phyloP scores from a whole-genome alignment of 2,888 invertebrate genomes.

The Glyphotaelius pellucidus region DNA sequence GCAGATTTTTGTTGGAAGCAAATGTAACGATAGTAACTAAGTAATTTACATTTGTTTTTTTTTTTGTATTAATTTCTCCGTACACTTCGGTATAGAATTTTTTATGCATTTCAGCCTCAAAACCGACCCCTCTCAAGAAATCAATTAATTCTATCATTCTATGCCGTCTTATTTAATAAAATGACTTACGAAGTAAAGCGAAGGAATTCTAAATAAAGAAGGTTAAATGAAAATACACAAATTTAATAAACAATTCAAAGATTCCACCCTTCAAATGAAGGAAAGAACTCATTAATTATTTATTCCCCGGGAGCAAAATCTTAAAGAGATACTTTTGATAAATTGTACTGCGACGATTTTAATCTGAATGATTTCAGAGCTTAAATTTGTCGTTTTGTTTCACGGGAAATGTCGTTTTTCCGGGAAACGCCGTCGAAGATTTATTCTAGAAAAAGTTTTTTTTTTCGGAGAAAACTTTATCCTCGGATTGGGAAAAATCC shows the following conservation, averaged over 20 bases:
- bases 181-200: not conserved
- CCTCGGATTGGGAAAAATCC: slow-evolving; percentile 1
- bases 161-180: not conserved
- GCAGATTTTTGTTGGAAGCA: too few species aligned
- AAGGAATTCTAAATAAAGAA: not conserved
- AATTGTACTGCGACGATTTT: not conserved
- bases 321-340: not conserved
- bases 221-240: not conserved
- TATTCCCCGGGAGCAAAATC: not conserved
- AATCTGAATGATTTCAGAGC: not conserved
- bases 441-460: not conserved
- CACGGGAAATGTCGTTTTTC: not conserved
- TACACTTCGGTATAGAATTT: too few species aligned
- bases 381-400: slow-evolving; percentile 12
- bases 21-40: too few species aligned
- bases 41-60: too few species aligned
- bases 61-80: too few species aligned
- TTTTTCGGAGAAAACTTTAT: slow-evolving; percentile 6
- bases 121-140: too few species aligned
- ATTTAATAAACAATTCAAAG: not conserved
- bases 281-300: not conserved
- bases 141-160: not conserved
- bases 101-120: too few species aligned
- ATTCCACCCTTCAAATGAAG: not conserved
- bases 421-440: not conserved